A percentile compares a stretch with the other conserved stretches of the same genome.
Conservation (phyloP, 2,797 vertebrate species). For the Eulemur rubriventer region DNA sequence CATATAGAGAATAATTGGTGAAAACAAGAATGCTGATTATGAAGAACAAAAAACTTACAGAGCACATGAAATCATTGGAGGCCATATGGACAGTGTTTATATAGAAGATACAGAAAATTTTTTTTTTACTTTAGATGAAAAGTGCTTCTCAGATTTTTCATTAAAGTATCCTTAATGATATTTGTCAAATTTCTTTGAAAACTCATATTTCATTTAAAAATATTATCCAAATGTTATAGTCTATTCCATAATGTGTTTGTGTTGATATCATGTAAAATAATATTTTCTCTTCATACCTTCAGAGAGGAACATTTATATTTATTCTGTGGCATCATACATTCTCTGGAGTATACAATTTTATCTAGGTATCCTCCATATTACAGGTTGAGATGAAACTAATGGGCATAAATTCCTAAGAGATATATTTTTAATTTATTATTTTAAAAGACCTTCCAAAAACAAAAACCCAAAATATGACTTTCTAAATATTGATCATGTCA, state of each 20-base stretch:
- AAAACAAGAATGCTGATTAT: neutral
- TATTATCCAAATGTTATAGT: neutral
- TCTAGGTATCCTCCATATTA: neutral
- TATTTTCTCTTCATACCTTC: neutral
- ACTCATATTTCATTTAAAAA: conserved; percentile 11
- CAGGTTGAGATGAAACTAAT: neutral
- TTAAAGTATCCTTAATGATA: neutral
- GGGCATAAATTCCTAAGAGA: neutral
- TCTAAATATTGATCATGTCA: neutral
- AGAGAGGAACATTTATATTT: neutral
- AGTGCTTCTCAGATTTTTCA: neutral
- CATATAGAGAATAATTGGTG: neutral
- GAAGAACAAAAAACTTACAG: neutral
- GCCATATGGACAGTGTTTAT: neutral
- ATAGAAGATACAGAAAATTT: neutral
- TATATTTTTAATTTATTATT: neutral
- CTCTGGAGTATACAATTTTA: neutral
- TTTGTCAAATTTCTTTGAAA: neutral
- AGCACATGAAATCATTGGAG: neutral
- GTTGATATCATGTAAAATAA: neutral
- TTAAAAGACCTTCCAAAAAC: neutral
- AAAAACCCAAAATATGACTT: neutral
- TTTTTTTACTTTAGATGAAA: neutral
- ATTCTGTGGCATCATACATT: neutral
- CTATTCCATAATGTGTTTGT: neutral